Percentiles rank a stretch among this genome's conserved stretches.
These are phyloP conservation scores for Picathartes gymnocephalus DNA, from an alignment of 2,113 vertebrate genomes.

Conservation along the genomic window DNA sequence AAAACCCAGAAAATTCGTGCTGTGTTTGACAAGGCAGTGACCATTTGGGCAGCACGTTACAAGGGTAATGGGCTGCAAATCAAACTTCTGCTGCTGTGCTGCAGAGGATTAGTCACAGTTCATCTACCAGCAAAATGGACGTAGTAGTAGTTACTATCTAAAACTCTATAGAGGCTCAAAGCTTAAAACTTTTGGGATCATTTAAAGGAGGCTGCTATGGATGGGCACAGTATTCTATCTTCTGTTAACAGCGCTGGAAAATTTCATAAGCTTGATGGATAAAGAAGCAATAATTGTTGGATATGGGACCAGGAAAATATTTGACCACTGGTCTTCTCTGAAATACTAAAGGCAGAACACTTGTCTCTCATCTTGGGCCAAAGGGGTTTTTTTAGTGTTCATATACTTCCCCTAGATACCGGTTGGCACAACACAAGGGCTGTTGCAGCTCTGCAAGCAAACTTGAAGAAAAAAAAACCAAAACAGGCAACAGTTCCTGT, in stretches of 20 bases:
- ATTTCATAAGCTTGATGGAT: slow-evolving; percentile 25
- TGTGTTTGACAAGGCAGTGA: slow-evolving; percentile 20
- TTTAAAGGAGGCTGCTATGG: neutral
- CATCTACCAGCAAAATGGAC: slow-evolving; percentile 44
- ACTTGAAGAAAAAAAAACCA: neutral
- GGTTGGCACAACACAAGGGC: neutral
- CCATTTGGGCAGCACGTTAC: neutral
- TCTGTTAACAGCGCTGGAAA: slow-evolving; percentile 22
- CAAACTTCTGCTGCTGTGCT: slow-evolving; percentile 21
- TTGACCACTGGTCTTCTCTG: slow-evolving; percentile 29
- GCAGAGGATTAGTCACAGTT: slow-evolving; percentile 45
- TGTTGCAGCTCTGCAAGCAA: neutral
- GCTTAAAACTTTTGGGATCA: neutral
- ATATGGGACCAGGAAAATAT: slow-evolving; percentile 27
- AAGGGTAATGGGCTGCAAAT: slow-evolving; percentile 29
- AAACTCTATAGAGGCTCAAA: neutral
- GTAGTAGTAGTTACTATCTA: neutral
- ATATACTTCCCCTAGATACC: neutral
- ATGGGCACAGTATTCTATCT: neutral
- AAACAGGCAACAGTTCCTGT: neutral
- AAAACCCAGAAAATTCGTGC: neutral
- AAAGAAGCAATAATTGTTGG: slow-evolving; percentile 35
- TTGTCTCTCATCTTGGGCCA: neutral
- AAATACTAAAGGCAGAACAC: slow-evolving; percentile 2
- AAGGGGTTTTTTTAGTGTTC: neutral